These are phyloP conservation scores for Phenganax subtilis DNA, from an alignment of 92 coral and sea anemone genomes.

Conservation along the genomic window DNA sequence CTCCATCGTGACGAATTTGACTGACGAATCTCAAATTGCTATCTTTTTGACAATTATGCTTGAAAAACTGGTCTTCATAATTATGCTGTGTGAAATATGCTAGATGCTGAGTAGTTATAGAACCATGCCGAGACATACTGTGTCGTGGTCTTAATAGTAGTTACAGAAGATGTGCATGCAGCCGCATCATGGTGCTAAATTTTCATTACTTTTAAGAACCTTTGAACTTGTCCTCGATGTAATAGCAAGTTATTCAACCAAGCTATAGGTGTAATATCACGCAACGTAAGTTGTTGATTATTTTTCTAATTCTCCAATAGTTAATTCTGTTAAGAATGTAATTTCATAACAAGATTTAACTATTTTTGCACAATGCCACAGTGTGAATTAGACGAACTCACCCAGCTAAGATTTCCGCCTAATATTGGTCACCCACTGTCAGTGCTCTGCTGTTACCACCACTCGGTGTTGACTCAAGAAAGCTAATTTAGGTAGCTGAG, in stretches of 20 bases:
- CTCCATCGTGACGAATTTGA: too few species aligned
- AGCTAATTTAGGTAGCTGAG: neutral
- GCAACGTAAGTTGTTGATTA: neutral
- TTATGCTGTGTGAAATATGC: too few species aligned
- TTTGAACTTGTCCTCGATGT: neutral
- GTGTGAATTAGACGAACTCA: neutral
- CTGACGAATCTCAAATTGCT: too few species aligned
- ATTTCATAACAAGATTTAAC: constrained; percentile 32
- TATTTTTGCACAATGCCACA: constrained; percentile 10
- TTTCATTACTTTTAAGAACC: neutral
- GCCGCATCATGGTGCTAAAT: neutral
- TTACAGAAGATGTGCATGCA: too few species aligned
- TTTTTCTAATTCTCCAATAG: neutral
- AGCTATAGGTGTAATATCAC: neutral
- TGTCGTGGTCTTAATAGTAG: too few species aligned
- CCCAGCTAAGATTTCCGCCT: constrained; percentile 18
- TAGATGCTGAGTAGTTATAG: too few species aligned
- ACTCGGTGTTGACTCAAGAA: neutral
- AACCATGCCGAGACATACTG: too few species aligned
- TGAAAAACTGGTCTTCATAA: too few species aligned
- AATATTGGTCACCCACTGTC: neutral
- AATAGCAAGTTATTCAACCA: neutral
- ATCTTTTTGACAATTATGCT: too few species aligned
- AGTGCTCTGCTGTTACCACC: neutral
- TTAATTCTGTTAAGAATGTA: constrained; percentile 2